Evolutionary conservation across 2,888 invertebrate species (phyloP).

Genomic region (Mesodorylaimus sp.): DNA sequence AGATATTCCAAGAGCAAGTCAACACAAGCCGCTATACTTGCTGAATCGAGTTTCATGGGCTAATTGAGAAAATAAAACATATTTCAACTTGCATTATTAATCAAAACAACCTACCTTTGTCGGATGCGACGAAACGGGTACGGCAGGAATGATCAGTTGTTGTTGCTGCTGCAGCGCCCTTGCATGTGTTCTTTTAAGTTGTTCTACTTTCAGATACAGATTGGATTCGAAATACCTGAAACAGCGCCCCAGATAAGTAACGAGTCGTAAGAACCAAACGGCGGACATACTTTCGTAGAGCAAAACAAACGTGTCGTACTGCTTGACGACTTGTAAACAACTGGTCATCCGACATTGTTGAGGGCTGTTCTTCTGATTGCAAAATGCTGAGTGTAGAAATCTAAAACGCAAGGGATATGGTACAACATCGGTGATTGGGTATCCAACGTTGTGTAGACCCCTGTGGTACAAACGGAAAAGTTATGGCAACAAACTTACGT

Average conservation of each 20-base stretch:
- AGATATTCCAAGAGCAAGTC: background rate
- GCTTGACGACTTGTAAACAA: slow-evolving; percentile 74
- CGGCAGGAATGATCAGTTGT: too few species aligned
- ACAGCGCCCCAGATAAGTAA: background rate
- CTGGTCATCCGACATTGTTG: slow-evolving; percentile 28
- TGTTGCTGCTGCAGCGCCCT: slow-evolving; percentile 39
- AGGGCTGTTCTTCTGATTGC: slow-evolving; percentile 44
- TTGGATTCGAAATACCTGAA: slow-evolving; percentile 70
- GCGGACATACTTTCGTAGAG: slow-evolving; percentile 46
- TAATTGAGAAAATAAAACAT: too few species aligned
- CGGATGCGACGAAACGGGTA: too few species aligned
- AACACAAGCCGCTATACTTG: slow-evolving; percentile 1
- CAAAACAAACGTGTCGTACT: slow-evolving; percentile 70
- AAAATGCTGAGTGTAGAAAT: slow-evolving; percentile 67
- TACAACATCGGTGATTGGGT: too few species aligned
- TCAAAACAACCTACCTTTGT: too few species aligned
- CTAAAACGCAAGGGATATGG: slow-evolving; percentile 34
- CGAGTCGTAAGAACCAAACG: background rate
- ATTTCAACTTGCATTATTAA: too few species aligned
- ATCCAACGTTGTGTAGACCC: too few species aligned
- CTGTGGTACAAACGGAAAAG: background rate
- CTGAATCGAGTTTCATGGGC: slow-evolving; percentile 3
- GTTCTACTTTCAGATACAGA: slow-evolving; percentile 55
- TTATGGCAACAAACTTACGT: slow-evolving; percentile 40
- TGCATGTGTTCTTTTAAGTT: slow-evolving; percentile 36